These are phyloP conservation scores for Ceriagrion tenellum DNA, from an alignment of 2,888 invertebrate genomes.

Conservation along the genomic window DNA sequence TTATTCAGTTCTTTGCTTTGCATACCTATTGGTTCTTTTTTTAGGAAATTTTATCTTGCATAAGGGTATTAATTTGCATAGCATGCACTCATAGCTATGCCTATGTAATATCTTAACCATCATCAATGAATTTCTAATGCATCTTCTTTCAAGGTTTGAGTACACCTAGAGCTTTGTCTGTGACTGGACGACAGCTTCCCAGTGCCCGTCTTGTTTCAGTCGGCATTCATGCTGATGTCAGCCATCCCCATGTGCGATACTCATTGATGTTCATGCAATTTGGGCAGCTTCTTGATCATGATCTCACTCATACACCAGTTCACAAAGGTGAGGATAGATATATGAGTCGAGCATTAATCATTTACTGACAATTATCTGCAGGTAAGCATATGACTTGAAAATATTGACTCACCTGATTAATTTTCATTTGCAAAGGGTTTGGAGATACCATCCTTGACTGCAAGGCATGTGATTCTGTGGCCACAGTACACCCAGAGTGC, in stretches of 20 bases:
- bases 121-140: neutral
- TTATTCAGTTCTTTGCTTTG: no score
- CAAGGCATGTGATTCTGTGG: conserved; percentile 78
- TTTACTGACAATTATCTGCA: neutral
- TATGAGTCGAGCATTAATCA: neutral
- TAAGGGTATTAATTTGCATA: no score
- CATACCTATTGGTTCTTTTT: no score
- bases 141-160: conserved; percentile 75
- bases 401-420: neutral
- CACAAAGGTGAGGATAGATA: conserved; percentile 76
- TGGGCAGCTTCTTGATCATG: conserved; percentile 81
- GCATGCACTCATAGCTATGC: no score
- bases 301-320: conserved; percentile 80
- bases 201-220: conserved; percentile 78
- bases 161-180: conserved; percentile 76
- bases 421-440: conserved; percentile 74
- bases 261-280: conserved; percentile 81
- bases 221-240: conserved; percentile 78
- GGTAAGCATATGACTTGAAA: neutral
- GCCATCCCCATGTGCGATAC: conserved; percentile 78
- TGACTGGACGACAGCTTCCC: conserved; percentile 77
- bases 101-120: neutral
- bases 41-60: no score
- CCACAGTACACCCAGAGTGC: conserved; percentile 79
- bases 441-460: conserved; percentile 78